These are phyloP conservation scores for Sesamia inferens DNA, from an alignment of 2,888 invertebrate genomes.

Conservation along the genomic window DNA sequence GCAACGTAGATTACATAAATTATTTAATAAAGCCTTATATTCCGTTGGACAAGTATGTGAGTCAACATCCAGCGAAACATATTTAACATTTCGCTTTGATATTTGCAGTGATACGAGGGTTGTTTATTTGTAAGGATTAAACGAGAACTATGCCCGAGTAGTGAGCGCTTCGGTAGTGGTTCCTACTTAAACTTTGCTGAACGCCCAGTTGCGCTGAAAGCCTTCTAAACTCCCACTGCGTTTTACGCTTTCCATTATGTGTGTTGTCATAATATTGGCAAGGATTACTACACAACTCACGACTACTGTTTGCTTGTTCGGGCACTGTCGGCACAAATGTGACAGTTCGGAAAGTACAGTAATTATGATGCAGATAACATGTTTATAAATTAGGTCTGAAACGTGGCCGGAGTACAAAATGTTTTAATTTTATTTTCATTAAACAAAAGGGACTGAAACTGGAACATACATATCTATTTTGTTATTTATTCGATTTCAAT, in stretches of 20 bases:
- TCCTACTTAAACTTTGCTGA: conserved; percentile 86
- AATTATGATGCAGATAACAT: conserved; percentile 36
- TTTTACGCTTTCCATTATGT: conserved; percentile 76
- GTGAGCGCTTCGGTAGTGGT: conserved; percentile 73
- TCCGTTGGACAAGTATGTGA: conserved; percentile 42
- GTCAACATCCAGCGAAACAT: conserved; percentile 67
- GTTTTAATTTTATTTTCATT: conserved; percentile 1
- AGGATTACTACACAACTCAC: conserved; percentile 64
- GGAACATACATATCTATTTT: no score
- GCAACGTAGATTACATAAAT: conserved; percentile 46
- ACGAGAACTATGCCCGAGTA: conserved; percentile 74
- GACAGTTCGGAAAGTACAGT: conserved; percentile 44
- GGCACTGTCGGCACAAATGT: conserved; percentile 38
- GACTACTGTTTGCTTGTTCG: conserved; percentile 56
- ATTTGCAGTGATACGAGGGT: conserved; percentile 80
- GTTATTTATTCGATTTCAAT: conserved; percentile 27
- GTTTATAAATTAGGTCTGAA: conserved; percentile 18
- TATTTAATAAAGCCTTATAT: conserved; percentile 68
- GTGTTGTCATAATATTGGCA: conserved; percentile 77
- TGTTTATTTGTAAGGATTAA: conserved; percentile 85
- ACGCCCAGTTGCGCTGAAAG: conserved; percentile 82
- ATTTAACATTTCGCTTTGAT: conserved; percentile 78
- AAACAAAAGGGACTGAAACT: neutral
- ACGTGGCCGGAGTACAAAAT: conserved; percentile 8
- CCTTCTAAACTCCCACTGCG: conserved; percentile 80